Percentiles rank a stretch among this genome's conserved stretches.
These are phyloP conservation scores for Tachina fera DNA, from an alignment of 2,888 invertebrate genomes.

Conservation along the genomic window DNA sequence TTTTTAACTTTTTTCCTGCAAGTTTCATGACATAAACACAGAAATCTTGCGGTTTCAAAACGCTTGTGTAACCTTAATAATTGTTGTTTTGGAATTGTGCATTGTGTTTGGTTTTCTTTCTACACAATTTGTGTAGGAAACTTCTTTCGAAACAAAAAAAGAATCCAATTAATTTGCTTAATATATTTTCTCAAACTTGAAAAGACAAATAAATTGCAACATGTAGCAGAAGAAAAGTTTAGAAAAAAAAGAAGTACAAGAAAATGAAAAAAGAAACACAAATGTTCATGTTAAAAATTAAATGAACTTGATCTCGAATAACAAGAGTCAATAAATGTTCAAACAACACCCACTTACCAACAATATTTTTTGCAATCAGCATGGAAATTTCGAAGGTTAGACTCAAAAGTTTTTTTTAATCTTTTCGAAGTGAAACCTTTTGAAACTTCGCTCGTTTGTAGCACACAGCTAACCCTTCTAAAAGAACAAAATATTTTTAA, in stretches of 20 bases:
- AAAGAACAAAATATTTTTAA: no score
- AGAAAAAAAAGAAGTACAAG: not conserved
- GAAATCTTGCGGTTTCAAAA: no score
- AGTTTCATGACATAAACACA: no score
- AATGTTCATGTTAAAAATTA: conserved; percentile 53
- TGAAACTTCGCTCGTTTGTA: no score
- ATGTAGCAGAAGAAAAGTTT: conserved; percentile 36
- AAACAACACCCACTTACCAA: conserved; percentile 58
- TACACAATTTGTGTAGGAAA: no score
- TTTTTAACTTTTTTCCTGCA: no score
- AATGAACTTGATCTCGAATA: conserved; percentile 65
- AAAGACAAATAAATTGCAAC: conserved; percentile 28
- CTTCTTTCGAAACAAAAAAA: no score
- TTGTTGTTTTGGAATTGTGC: no score
- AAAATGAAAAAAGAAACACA: not conserved
- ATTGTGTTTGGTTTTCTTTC: not conserved
- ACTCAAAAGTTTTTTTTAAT: not conserved
- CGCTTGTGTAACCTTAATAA: no score
- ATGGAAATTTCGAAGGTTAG: not conserved
- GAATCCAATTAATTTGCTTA: conserved; percentile 39
- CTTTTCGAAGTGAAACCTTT: no score
- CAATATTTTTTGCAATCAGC: not conserved
- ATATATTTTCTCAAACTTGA: not conserved
- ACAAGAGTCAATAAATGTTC: conserved; percentile 62
- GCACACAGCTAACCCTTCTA: no score